Evolutionary conservation across 2,797 vertebrate species (phyloP).

Genomic region (Loris lydekkerianus): DNA sequence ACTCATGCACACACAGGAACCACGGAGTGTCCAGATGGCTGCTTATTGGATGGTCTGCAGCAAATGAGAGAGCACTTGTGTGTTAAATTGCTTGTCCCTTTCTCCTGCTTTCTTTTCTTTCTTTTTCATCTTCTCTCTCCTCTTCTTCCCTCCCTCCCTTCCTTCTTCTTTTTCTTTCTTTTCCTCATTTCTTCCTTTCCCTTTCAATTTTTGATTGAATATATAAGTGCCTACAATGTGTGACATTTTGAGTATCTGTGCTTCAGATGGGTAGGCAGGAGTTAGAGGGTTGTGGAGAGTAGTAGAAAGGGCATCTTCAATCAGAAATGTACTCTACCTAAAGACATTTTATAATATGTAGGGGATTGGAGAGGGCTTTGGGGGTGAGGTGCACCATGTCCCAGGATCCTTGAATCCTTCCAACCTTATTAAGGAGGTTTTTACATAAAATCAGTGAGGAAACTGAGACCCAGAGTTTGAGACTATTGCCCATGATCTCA

Average conservation of each 20-base stretch:
- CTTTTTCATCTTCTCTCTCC: background rate
- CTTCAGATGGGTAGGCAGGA: background rate
- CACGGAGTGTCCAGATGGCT: background rate
- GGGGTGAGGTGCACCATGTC: background rate
- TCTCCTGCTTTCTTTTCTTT: background rate
- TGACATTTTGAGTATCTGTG: background rate
- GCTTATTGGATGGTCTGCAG: background rate
- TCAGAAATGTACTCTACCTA: slow-evolving; percentile 22
- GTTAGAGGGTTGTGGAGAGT: background rate
- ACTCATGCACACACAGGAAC: background rate
- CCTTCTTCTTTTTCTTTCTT: background rate
- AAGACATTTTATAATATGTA: background rate
- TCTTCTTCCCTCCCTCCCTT: background rate
- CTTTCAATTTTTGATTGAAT: background rate
- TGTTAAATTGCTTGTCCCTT: background rate
- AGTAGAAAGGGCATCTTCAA: background rate
- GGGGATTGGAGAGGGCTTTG: background rate
- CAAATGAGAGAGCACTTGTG: background rate
- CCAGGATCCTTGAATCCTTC: background rate
- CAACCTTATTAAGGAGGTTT: slow-evolving; percentile 11
- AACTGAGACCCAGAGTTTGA: background rate
- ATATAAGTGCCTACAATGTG: background rate
- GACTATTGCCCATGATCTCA: background rate
- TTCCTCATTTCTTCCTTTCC: background rate
- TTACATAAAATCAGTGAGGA: background rate